Evolutionary conservation across 2,797 vertebrate species (phyloP).

Genomic region (Micrastur ruficollis): DNA sequence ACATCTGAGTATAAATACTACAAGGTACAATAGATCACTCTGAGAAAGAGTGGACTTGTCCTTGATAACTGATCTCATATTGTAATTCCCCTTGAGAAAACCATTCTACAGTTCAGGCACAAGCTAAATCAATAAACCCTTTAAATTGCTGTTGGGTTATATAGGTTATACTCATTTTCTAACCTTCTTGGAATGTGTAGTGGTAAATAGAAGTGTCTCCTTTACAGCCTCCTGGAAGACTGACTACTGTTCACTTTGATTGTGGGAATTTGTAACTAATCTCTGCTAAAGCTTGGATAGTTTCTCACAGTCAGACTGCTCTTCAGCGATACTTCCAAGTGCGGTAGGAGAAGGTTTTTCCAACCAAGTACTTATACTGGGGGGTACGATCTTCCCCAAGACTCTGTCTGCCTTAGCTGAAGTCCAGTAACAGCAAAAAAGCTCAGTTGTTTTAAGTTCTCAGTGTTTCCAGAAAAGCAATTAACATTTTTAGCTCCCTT

Average conservation of each 20-base stretch:
- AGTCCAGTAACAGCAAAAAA: neutral
- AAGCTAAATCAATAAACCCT: constrained; percentile 42
- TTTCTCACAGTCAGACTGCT: neutral
- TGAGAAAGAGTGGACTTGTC: neutral
- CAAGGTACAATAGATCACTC: neutral
- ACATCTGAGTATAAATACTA: neutral
- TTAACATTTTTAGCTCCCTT: neutral
- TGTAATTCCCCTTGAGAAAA: constrained; percentile 54
- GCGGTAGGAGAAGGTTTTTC: neutral
- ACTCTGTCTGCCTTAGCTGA: neutral
- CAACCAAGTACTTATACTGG: neutral
- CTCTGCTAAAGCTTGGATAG: neutral
- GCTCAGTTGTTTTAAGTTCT: neutral
- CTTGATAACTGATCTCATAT: constrained; percentile 12
- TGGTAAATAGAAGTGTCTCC: constrained; percentile 8
- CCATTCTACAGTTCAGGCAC: neutral
- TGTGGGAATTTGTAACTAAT: neutral
- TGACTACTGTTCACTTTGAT: neutral
- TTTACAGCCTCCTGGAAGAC: neutral
- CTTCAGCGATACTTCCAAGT: neutral
- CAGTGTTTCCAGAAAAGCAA: neutral
- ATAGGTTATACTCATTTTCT: constrained; percentile 28
- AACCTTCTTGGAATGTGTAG: neutral
- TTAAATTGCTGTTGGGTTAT: constrained; percentile 26
- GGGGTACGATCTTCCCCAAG: neutral